A percentile compares a stretch with the other conserved stretches of the same genome.
Evolutionary conservation across 2,888 invertebrate species (phyloP).

Genomic region (Abrostola tripartita): DNA sequence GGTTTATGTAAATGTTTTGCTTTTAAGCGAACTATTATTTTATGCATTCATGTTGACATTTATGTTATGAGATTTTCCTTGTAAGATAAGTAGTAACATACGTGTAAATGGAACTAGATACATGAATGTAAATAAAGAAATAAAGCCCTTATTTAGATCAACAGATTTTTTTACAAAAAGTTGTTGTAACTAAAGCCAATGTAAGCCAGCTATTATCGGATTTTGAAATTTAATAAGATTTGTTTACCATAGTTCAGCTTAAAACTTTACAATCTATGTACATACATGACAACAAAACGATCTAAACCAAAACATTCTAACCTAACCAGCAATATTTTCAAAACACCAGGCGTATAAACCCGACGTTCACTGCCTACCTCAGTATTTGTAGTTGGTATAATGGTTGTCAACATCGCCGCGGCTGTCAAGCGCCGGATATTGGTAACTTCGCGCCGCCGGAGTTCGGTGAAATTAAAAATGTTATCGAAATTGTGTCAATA

Average conservation of each 20-base stretch:
- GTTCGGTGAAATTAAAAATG: slow-evolving; percentile 33
- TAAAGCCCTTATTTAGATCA: neutral
- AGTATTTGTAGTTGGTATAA: slow-evolving; percentile 40
- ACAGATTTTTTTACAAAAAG: neutral
- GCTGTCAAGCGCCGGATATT: slow-evolving; percentile 63
- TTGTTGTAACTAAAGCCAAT: too few species aligned
- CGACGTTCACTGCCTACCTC: neutral
- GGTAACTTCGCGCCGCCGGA: slow-evolving; percentile 17
- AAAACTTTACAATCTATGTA: too few species aligned
- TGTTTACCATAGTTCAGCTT: too few species aligned
- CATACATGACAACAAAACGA: too few species aligned
- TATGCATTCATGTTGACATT: slow-evolving; percentile 51
- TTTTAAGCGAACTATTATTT: slow-evolving; percentile 49
- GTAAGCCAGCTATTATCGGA: too few species aligned
- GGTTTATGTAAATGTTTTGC: slow-evolving; percentile 33
- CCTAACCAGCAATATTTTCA: too few species aligned
- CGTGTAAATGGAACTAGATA: slow-evolving; percentile 10
- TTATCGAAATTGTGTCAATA: slow-evolving; percentile 23
- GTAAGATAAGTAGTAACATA: slow-evolving; percentile 9
- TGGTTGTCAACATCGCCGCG: slow-evolving; percentile 60
- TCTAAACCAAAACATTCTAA: too few species aligned
- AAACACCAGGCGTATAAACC: too few species aligned
- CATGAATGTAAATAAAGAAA: neutral
- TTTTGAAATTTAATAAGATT: too few species aligned
- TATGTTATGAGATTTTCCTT: slow-evolving; percentile 20